These are phyloP conservation scores for Centropristis striata DNA, from an alignment of 2,113 vertebrate genomes.

Conservation along the genomic window DNA sequence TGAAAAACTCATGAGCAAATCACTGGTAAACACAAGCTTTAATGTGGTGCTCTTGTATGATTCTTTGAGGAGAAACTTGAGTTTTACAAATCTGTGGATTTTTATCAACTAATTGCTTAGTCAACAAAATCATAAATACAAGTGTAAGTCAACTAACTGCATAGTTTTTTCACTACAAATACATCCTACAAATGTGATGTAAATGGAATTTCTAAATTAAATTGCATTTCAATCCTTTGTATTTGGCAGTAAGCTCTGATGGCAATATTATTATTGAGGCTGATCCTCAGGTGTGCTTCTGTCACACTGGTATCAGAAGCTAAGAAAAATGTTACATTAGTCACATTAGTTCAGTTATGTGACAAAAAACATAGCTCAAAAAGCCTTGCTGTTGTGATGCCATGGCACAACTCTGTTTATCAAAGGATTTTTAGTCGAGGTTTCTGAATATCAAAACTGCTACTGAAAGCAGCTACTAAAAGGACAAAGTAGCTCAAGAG, in stretches of 20 bases:
- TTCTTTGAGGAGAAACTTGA: too few species aligned
- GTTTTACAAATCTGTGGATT: too few species aligned
- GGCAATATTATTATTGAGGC: not conserved
- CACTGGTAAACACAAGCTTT: too few species aligned
- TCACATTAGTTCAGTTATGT: not conserved
- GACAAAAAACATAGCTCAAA: too few species aligned
- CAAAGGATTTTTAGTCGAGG: not conserved
- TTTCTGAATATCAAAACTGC: constrained; percentile 1
- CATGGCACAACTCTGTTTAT: not conserved
- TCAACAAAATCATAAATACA: too few species aligned
- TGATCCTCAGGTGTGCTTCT: constrained; percentile 1
- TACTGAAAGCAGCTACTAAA: not conserved
- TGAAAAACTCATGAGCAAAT: too few species aligned
- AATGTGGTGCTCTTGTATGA: too few species aligned
- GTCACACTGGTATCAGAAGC: not conserved
- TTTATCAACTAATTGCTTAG: too few species aligned
- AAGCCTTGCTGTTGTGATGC: not conserved
- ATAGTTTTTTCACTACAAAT: not conserved
- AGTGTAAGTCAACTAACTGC: too few species aligned
- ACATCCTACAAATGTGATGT: not conserved
- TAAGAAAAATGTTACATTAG: not conserved
- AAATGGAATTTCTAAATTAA: not conserved
- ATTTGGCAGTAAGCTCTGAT: not conserved
- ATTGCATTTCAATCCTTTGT: not conserved
- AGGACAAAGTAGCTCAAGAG: not conserved